phyloP scores from a whole-genome alignment of 2,113 vertebrate species.

The Paralichthys olivaceus region DNA sequence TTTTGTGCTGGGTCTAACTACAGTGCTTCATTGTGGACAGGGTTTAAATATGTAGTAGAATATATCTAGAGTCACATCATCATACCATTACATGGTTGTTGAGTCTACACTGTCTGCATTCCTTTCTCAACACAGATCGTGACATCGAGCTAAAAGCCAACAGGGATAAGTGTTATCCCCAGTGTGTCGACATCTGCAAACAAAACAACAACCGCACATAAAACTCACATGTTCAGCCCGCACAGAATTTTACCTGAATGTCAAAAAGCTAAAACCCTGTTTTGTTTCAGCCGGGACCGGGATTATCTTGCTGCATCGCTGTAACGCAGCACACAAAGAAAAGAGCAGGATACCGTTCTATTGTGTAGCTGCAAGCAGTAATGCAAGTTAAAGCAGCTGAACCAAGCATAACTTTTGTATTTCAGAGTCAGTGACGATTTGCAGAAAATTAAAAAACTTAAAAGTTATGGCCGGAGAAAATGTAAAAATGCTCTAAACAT shows the following conservation, averaged over 20 bases:
- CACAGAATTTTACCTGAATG: neutral
- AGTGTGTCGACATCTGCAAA: neutral
- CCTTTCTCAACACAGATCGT: neutral
- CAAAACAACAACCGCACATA: neutral
- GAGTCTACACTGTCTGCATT: constrained; percentile 21
- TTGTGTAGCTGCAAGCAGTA: constrained; percentile 1
- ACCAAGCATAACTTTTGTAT: constrained; percentile 13
- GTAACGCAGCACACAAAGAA: neutral
- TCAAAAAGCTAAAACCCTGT: neutral
- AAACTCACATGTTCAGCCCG: neutral
- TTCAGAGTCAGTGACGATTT: constrained; percentile 11
- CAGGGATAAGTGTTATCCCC: neutral
- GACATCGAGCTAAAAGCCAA: neutral
- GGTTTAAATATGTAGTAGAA: neutral
- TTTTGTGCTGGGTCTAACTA: too few species aligned
- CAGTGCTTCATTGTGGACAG: neutral
- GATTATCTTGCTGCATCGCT: neutral
- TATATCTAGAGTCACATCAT: neutral
- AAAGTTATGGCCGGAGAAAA: too few species aligned
- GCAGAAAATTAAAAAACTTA: too few species aligned
- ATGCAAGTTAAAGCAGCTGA: constrained; percentile 2
- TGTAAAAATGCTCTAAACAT: neutral
- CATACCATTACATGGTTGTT: neutral
- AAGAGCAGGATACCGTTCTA: neutral
- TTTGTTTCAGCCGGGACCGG: constrained; percentile 13